Evolutionary conservation across 1,140 invertebrate genomes (phyloP).

Genomic region (Lepidostoma basale): DNA sequence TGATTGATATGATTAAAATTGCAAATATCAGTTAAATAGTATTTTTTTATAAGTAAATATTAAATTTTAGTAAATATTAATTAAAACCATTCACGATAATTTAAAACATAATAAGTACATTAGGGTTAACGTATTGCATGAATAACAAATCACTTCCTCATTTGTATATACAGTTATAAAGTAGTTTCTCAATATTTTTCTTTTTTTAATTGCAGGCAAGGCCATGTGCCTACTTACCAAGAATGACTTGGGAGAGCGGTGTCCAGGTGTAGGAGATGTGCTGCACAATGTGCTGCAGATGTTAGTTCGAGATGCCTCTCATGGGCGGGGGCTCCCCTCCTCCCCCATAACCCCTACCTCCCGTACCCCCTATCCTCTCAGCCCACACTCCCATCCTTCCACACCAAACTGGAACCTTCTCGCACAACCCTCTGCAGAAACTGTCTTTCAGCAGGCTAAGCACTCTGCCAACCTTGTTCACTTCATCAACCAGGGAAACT

Average conservation of each 20-base stretch:
- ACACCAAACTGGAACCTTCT: conserved; percentile 76
- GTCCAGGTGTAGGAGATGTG: conserved; percentile 90
- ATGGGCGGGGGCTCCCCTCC: conserved; percentile 77
- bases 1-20: too few relatives aligned
- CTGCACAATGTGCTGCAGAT: conserved; percentile 91
- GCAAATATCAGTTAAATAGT: background rate
- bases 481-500: conserved; percentile 73
- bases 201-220: conserved; percentile 69
- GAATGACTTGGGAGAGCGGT: conserved; percentile 86
- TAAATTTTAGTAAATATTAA: too few relatives aligned
- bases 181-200: too few relatives aligned
- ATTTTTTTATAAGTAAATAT: background rate
- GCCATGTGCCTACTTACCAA: conserved; percentile 89
- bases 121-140: too few relatives aligned
- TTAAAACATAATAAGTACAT: too few relatives aligned
- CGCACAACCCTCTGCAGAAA: conserved; percentile 65
- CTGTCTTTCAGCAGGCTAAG: conserved; percentile 63
- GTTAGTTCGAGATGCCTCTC: conserved; percentile 78
- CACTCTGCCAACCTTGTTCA: conserved; percentile 70
- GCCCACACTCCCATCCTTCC: conserved; percentile 77
- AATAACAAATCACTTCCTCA: too few relatives aligned
- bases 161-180: too few relatives aligned
- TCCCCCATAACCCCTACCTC: conserved; percentile 85
- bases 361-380: conserved; percentile 75
- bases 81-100: too few relatives aligned